These are phyloP conservation scores for Acanthurus lineatus DNA, from an alignment of 2,797 vertebrate genomes.

Conservation along the genomic window DNA sequence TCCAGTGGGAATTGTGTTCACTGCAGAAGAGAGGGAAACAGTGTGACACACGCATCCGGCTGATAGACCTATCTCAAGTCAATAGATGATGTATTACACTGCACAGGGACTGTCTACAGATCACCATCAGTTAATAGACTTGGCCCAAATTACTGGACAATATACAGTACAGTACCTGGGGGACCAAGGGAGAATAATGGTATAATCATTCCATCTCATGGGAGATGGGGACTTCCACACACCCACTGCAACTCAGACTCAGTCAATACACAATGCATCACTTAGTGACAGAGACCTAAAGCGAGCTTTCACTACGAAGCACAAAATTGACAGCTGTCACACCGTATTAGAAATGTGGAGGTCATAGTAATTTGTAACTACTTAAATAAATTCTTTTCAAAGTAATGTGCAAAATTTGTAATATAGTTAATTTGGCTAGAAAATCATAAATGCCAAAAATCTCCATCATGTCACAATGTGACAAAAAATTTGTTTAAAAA, in stretches of 20 bases:
- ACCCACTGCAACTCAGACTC: constrained; percentile 13
- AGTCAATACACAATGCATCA: constrained; percentile 8
- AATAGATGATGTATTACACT: constrained; percentile 40
- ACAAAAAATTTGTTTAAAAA: too few relatives aligned
- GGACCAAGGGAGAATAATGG: constrained; percentile 22
- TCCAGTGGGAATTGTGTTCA: constrained; percentile 31
- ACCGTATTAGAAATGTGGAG: too few relatives aligned
- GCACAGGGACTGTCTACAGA: constrained; percentile 22
- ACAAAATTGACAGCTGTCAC: neutral
- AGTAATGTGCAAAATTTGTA: too few relatives aligned
- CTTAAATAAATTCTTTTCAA: too few relatives aligned
- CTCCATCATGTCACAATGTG: too few relatives aligned
- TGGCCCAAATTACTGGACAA: constrained; percentile 27
- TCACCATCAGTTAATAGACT: constrained; percentile 51
- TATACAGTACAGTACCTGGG: constrained; percentile 17
- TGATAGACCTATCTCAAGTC: constrained; percentile 45
- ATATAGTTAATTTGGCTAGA: too few relatives aligned
- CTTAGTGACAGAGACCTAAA: neutral
- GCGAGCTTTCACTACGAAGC: neutral
- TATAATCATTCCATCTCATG: constrained; percentile 28
- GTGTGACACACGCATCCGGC: constrained; percentile 23
- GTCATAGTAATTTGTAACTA: too few relatives aligned
- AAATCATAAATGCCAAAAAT: too few relatives aligned
- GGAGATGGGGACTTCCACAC: constrained; percentile 11
- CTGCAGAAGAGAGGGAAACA: constrained; percentile 24